Evolutionary conservation across 2,797 vertebrate species (phyloP).

Genomic region (Etheostoma perlongum): DNA sequence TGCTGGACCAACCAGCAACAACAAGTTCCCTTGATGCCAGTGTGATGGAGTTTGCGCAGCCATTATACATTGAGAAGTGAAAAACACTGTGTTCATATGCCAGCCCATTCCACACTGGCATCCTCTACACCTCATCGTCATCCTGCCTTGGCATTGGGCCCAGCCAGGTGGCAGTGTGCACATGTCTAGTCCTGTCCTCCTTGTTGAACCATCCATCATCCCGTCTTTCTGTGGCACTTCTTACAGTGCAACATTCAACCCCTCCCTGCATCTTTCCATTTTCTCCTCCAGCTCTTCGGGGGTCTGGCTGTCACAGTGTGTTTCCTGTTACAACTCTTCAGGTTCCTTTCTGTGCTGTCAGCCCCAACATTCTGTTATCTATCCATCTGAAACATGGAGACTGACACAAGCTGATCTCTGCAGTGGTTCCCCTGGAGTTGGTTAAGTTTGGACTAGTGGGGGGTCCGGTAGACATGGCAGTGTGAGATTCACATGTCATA

Average conservation of each 20-base stretch:
- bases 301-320: slow-evolving; percentile 67
- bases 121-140: slow-evolving; percentile 37
- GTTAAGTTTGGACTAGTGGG: slow-evolving; percentile 13
- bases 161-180: slow-evolving; percentile 72
- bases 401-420: slow-evolving; percentile 51
- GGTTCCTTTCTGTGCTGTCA: slow-evolving; percentile 61
- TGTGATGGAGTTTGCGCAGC: background rate
- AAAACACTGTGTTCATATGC: slow-evolving; percentile 5
- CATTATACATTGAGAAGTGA: slow-evolving; percentile 1
- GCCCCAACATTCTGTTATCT: slow-evolving; percentile 48
- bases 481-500: slow-evolving; percentile 1
- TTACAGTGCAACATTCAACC: slow-evolving; percentile 20
- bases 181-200: slow-evolving; percentile 70
- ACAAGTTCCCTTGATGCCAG: background rate
- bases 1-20: background rate
- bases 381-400: slow-evolving; percentile 52
- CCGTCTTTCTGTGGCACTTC: slow-evolving; percentile 51
- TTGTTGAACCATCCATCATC: slow-evolving; percentile 76
- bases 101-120: slow-evolving; percentile 28
- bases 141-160: slow-evolving; percentile 64
- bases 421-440: slow-evolving; percentile 34
- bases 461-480: slow-evolving; percentile 1
- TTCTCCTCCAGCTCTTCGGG: slow-evolving; percentile 57
- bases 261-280: slow-evolving; percentile 38
- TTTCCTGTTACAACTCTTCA: slow-evolving; percentile 63